A percentile compares a stretch with the other conserved stretches of the same genome.
phyloP scores from a whole-genome alignment of 2,888 invertebrate species.

The Athrips mouffetella region DNA sequence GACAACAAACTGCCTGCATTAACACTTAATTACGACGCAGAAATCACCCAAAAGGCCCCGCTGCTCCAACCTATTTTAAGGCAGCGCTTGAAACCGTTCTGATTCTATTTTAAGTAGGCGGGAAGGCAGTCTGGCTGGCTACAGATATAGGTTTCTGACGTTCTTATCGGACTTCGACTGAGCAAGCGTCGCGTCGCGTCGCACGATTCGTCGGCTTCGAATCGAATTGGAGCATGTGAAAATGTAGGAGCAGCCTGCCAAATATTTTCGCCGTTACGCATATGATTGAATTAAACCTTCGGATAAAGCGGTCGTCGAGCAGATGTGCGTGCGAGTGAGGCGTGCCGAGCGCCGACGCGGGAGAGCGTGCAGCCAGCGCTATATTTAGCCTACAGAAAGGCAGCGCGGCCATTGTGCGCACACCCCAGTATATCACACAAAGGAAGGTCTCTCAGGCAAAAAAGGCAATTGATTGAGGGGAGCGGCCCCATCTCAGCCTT shows the following conservation, averaged over 20 bases:
- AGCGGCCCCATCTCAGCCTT: constrained; percentile 60
- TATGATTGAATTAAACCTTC: constrained; percentile 21
- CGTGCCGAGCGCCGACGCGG: constrained; percentile 36
- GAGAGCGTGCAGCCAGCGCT: constrained; percentile 54
- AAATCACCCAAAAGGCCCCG: constrained; percentile 7
- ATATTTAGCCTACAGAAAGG: constrained; percentile 76
- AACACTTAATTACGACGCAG: constrained; percentile 1
- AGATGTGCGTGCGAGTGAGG: constrained; percentile 64
- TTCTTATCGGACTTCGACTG: not conserved
- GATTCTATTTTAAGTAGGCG: constrained; percentile 2
- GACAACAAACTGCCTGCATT: constrained; percentile 4
- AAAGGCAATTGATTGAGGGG: constrained; percentile 68
- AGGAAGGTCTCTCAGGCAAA: constrained; percentile 69
- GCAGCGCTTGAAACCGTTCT: not conserved
- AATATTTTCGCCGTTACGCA: constrained; percentile 16
- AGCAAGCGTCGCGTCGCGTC: not conserved
- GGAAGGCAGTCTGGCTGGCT: not conserved
- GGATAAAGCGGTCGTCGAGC: constrained; percentile 31
- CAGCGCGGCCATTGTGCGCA: constrained; percentile 65
- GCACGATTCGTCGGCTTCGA: too few relatives aligned
- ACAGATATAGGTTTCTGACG: not conserved
- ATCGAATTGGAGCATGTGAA: not conserved
- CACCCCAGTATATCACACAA: constrained; percentile 67
- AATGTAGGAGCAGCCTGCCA: constrained; percentile 9
- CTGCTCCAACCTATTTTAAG: constrained; percentile 7